These are phyloP conservation scores for Muscidifurax raptorellus DNA, from an alignment of 1,140 invertebrate species.

Conservation along the genomic window DNA sequence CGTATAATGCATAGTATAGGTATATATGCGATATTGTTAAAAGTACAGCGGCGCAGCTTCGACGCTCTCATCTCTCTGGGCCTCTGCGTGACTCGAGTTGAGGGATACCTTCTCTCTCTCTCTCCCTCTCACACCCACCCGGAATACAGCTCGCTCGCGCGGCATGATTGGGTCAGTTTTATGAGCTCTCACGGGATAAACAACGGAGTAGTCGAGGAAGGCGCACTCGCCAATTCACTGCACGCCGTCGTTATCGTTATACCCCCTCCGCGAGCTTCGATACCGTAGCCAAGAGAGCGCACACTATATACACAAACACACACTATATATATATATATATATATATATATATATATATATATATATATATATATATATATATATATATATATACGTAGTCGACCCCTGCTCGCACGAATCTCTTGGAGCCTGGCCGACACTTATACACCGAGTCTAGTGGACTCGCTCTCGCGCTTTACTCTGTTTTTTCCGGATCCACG, in stretches of 20 bases:
- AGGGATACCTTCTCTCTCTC: not conserved
- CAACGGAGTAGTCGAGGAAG: slow-evolving; percentile 55
- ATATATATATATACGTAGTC: not conserved
- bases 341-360: no score
- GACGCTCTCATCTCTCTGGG: not conserved
- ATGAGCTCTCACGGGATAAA: slow-evolving; percentile 73
- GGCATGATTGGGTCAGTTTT: slow-evolving; percentile 77
- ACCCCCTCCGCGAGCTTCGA: not conserved
- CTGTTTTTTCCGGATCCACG: slow-evolving; percentile 2
- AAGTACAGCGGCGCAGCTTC: not conserved
- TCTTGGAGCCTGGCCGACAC: not conserved
- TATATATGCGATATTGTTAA: not conserved
- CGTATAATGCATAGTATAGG: not conserved
- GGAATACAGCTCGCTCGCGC: slow-evolving; percentile 48
- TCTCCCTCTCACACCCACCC: no score
- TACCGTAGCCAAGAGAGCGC: not conserved
- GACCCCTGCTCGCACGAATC: not conserved
- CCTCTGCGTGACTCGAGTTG: slow-evolving; percentile 39
- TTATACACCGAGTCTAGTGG: not conserved
- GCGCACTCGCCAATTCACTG: slow-evolving; percentile 44
- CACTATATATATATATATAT: not conserved
- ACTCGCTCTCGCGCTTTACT: not conserved
- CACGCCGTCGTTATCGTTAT: slow-evolving; percentile 43
- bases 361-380: not conserved
- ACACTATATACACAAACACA: not conserved